Evolutionary conservation across 2,797 vertebrate genomes (phyloP).

Genomic region (Acomys russatus): DNA sequence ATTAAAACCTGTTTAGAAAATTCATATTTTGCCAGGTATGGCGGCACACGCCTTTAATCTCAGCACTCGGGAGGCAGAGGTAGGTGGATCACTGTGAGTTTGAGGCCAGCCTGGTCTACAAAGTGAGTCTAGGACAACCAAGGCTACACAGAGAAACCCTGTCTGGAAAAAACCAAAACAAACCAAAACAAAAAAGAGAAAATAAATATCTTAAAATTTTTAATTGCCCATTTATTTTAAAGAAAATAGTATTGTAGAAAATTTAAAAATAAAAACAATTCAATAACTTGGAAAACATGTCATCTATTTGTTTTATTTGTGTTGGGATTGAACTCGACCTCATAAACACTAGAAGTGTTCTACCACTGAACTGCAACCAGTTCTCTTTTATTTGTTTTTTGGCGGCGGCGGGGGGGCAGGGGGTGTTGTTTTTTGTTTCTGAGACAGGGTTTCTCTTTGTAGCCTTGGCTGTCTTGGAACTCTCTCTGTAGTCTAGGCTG

Average conservation of each 20-base stretch:
- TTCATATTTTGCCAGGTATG: background rate
- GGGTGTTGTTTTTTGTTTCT: background rate
- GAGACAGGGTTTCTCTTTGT: background rate
- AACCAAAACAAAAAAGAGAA: background rate
- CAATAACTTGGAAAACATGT: background rate
- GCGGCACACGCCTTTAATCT: too few species aligned
- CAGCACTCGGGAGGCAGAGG: too few species aligned
- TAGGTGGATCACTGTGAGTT: too few species aligned
- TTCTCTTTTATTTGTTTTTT: background rate
- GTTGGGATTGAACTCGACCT: background rate
- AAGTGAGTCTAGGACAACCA: too few species aligned
- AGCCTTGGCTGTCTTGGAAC: background rate
- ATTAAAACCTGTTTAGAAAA: slow-evolving; percentile 1
- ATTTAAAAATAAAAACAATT: slow-evolving; percentile 1
- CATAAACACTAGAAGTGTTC: background rate
- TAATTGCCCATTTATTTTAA: background rate
- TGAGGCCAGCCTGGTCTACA: too few species aligned
- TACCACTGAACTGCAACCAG: background rate
- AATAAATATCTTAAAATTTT: background rate
- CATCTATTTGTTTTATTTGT: background rate
- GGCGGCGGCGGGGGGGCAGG: too few species aligned
- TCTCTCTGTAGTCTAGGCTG: background rate
- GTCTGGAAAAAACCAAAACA: too few species aligned
- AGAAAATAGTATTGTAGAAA: slow-evolving; percentile 19
- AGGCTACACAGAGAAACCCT: too few species aligned